Base-by-base conservation (phyloP, 1,140 invertebrate genomes). In the Trialeurodes vaporariorum region DNA sequence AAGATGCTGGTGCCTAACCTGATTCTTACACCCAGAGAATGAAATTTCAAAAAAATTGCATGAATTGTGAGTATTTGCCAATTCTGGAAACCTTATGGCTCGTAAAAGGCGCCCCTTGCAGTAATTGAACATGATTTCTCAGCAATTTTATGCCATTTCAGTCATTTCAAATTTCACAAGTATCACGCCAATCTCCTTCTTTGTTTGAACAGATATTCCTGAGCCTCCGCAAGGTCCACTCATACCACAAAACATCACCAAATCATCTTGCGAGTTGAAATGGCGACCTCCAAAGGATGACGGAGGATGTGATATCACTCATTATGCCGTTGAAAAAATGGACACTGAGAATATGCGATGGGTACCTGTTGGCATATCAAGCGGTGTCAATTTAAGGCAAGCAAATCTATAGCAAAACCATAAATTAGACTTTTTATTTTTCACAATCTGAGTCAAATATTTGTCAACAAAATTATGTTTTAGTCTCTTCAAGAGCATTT, bases 291-390 rank as follows among this genome's bases (percentile, higher is more conserved):
- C 95, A 0, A 93, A 89, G 76, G 94, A 97, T 75, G 92, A 98
- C 72, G 93, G 93, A 66, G 93, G 93, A 24, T 88, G 88, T 22
- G 93, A 96, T 72, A 93, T 97, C 70, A 87, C 87, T 0, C 88
- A 94, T 77, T 98, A 98, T 74, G 80, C 89, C 24, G 89, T 98
- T 25, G 95, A 98, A 78, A 98, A 97, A 81, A 91, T 94, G 86
- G 96, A 98, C 73, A 84, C 91, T 66, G 91, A 93, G 70, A 94
- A 90, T 72, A 87, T 94, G 81, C 84, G 92, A 62, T 98, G 96
- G 96, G 88, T 97, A 58, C 93, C 93, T 21, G 89, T 92, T 22
- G 92, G 89, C 17, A 91, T 94, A 72, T 83, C 87, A 23, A 81
- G 86, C 27, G 83, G 82, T 0, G 86, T 85, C 1, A 78, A 77